phyloP scores from a whole-genome alignment of 2,888 invertebrate species.

The Seira ritae region DNA sequence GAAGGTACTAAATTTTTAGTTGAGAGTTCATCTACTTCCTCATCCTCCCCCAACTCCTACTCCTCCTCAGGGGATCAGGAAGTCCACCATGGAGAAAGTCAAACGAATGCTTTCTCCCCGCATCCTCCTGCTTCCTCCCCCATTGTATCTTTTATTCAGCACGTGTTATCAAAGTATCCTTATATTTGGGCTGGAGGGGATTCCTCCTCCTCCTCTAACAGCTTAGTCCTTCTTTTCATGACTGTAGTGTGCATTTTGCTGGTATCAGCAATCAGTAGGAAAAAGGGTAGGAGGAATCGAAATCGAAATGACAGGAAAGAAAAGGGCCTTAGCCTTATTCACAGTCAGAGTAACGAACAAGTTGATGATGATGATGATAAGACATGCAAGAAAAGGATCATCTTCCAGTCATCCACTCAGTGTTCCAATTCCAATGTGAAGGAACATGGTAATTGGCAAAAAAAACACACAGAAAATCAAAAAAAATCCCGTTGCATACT shows the following conservation, averaged over 20 bases:
- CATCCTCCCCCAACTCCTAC: background rate
- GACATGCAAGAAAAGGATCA: background rate
- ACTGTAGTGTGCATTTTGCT: background rate
- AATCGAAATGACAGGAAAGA: too few relatives aligned
- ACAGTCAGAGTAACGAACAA: too few relatives aligned
- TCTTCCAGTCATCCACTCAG: background rate
- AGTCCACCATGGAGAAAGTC: too few relatives aligned
- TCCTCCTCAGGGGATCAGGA: too few relatives aligned
- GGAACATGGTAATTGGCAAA: constrained; percentile 24
- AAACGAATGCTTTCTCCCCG: too few relatives aligned
- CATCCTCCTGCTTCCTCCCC: background rate
- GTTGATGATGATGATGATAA: too few relatives aligned
- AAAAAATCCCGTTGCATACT: too few relatives aligned
- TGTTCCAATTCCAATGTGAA: constrained; percentile 3
- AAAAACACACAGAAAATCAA: background rate
- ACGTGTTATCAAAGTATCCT: background rate
- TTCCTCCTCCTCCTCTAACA: too few relatives aligned
- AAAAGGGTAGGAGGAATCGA: background rate
- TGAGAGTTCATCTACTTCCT: background rate
- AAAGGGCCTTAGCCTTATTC: too few relatives aligned
- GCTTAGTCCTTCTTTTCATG: background rate
- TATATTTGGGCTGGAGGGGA: background rate
- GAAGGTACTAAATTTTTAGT: constrained; percentile 40
- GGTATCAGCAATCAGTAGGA: background rate
- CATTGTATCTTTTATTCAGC: background rate